A percentile compares a stretch with the other conserved stretches of the same genome.
Conservation (phyloP, 2,888 invertebrate species). For the Hypolimnas misippus region DNA sequence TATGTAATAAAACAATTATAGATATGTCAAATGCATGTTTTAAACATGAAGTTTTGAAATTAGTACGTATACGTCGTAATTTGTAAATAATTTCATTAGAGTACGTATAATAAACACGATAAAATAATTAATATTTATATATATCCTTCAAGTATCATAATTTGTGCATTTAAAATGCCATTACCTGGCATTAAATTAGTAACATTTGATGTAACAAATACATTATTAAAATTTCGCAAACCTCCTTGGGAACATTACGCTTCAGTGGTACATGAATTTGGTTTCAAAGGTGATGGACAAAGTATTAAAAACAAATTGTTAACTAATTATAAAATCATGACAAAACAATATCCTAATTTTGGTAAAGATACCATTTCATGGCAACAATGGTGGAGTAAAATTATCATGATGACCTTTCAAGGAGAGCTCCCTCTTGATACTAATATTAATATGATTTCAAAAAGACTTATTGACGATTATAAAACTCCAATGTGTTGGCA, state of each 20-base stretch:
- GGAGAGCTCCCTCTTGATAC: constrained; percentile 68
- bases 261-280: constrained; percentile 87
- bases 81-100: too few relatives aligned
- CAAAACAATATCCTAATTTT: constrained; percentile 90
- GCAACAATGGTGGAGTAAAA: constrained; percentile 92
- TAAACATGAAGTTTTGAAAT: too few relatives aligned
- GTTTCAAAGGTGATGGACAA: constrained; percentile 82
- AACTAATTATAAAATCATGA: constrained; percentile 86
- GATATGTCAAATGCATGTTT: too few relatives aligned
- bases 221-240: constrained; percentile 88
- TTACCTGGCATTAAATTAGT: constrained; percentile 85
- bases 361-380: constrained; percentile 89
- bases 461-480: constrained; percentile 87
- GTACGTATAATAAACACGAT: too few relatives aligned
- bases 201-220: constrained; percentile 95
- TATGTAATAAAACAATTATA: too few relatives aligned
- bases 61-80: too few relatives aligned
- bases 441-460: constrained; percentile 72
- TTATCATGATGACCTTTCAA: constrained; percentile 87
- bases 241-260: constrained; percentile 90
- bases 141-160: too few relatives aligned
- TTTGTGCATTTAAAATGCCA: constrained; percentile 60
- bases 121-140: too few relatives aligned
- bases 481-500: constrained; percentile 90
- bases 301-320: constrained; percentile 86